Percentiles rank a stretch among this genome's conserved stretches.
phyloP scores from a whole-genome alignment of 2,888 invertebrate species.

The Amaurobius ferox region DNA sequence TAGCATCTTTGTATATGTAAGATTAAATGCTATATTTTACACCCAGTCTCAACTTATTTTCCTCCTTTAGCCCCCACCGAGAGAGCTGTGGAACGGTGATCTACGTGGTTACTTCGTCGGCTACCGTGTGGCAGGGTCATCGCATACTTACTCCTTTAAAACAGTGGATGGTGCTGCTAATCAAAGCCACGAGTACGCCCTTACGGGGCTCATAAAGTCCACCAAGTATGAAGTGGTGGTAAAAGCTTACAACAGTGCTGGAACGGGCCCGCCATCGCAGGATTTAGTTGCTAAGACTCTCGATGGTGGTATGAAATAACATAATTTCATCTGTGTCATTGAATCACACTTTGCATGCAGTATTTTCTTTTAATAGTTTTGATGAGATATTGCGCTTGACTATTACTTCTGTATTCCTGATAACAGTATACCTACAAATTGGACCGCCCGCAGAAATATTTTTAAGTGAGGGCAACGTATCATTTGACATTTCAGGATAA shows the following conservation, averaged over 20 bases:
- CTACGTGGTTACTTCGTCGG: conserved; percentile 74
- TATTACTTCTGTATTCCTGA: too few relatives aligned
- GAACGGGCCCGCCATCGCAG: conserved; percentile 74
- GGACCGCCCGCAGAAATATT: too few relatives aligned
- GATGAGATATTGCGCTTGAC: too few relatives aligned
- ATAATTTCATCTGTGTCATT: too few relatives aligned
- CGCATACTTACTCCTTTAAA: conserved; percentile 71
- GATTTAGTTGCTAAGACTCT: conserved; percentile 73
- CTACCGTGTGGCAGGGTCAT: conserved; percentile 70
- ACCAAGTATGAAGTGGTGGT: conserved; percentile 74
- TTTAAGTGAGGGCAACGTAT: too few relatives aligned
- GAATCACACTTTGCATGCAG: too few relatives aligned
- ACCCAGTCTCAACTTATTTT: too few relatives aligned
- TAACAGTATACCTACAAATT: too few relatives aligned
- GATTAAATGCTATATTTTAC: too few relatives aligned
- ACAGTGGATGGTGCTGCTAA: conserved; percentile 71
- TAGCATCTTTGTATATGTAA: too few relatives aligned
- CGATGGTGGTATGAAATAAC: conserved; percentile 73
- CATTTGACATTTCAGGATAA: too few relatives aligned
- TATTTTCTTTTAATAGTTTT: too few relatives aligned
- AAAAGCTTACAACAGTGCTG: conserved; percentile 74
- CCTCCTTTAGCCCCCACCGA: conserved; percentile 70
- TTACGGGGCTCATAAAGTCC: conserved; percentile 73
- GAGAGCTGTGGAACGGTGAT: conserved; percentile 74
- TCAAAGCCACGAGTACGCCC: conserved; percentile 70